A percentile compares a stretch with the other conserved stretches of the same genome.
phyloP scores from a whole-genome alignment of 1,140 invertebrate species.

The Papilio glaucus region DNA sequence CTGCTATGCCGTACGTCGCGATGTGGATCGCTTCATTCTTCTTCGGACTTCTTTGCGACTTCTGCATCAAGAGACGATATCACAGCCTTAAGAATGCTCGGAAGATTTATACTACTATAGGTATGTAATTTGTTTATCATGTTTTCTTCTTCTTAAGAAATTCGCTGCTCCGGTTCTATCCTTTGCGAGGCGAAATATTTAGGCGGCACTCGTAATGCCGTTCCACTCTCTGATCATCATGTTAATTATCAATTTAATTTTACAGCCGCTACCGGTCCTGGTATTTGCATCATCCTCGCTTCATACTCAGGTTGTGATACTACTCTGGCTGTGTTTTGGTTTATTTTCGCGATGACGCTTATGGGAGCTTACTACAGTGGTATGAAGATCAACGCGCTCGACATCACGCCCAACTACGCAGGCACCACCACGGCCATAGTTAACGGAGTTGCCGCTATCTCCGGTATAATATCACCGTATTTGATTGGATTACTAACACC shows the following conservation, averaged over 20 bases:
- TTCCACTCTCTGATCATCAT: no score
- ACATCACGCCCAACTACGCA: constrained; percentile 92
- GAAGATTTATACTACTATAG: constrained; percentile 89
- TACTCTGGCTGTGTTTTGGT: constrained; percentile 85
- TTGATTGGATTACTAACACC: constrained; percentile 90
- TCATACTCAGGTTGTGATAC: constrained; percentile 91
- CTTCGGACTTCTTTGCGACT: constrained; percentile 88
- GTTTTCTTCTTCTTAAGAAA: no score
- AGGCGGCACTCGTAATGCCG: no score
- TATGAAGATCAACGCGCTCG: constrained; percentile 91
- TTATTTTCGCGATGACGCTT: constrained; percentile 88
- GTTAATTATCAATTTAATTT: constrained; percentile 46
- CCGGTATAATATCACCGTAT: constrained; percentile 91
- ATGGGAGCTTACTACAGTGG: constrained; percentile 91
- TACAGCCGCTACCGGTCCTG: constrained; percentile 88
- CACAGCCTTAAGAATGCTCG: constrained; percentile 86
- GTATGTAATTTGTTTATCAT: constrained; percentile 73
- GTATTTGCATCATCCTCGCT: constrained; percentile 91
- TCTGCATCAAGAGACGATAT: constrained; percentile 84
- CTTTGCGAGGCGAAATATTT: no score
- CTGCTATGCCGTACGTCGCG: constrained; percentile 87
- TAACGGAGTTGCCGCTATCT: constrained; percentile 92
- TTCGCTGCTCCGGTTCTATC: no score
- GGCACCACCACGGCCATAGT: constrained; percentile 93
- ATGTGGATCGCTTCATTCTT: constrained; percentile 90